Evolutionary conservation across 2,113 vertebrate species (phyloP).

Genomic region (Muscicapa adusta): DNA sequence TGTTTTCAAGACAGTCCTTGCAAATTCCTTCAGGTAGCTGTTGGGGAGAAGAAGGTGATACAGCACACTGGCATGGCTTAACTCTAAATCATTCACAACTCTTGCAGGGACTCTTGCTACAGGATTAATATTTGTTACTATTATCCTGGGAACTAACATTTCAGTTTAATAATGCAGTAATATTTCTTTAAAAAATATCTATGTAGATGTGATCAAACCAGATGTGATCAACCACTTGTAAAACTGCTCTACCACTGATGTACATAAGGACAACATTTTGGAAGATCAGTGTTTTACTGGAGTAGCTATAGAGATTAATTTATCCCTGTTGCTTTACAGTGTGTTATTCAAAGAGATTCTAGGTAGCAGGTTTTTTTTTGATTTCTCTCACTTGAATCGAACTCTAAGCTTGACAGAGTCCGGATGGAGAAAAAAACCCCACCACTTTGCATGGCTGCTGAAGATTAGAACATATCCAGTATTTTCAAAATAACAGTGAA

Average conservation of each 20-base stretch:
- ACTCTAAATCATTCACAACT: neutral
- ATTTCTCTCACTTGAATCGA: neutral
- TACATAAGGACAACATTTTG: neutral
- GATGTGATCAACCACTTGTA: neutral
- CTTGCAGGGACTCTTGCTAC: neutral
- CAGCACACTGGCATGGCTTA: rapidly evolving
- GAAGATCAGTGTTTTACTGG: neutral
- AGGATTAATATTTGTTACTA: neutral
- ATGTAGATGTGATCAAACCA: neutral
- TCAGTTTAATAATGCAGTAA: neutral
- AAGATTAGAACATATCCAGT: neutral
- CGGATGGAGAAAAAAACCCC: rapidly evolving
- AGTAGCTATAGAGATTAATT: neutral
- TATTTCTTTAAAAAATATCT: neutral
- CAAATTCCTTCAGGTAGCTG: neutral
- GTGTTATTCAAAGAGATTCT: neutral
- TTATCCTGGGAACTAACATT: neutral
- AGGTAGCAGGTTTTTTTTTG: neutral
- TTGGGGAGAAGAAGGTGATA: neutral
- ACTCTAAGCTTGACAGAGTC: neutral
- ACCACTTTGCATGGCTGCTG: neutral
- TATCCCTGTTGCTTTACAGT: neutral
- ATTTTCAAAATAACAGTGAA: neutral
- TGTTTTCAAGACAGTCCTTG: neutral
- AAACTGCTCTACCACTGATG: neutral